phyloP scores from a whole-genome alignment of 2,113 vertebrate species.

The Odontophorus gujanensis region DNA sequence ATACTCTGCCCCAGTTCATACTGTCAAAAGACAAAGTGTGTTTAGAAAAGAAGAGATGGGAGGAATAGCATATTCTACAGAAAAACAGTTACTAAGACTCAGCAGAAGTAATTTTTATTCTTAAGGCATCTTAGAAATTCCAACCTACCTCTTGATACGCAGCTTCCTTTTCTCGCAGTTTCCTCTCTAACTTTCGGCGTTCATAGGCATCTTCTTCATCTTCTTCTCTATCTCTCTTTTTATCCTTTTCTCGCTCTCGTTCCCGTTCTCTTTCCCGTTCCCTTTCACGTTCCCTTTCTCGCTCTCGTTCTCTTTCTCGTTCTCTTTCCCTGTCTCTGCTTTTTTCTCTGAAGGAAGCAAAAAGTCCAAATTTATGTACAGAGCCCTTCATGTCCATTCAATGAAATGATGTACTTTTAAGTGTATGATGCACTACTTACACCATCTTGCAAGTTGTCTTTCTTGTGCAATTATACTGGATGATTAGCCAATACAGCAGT shows the following conservation, averaged over 20 bases:
- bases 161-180: slow-evolving; percentile 95
- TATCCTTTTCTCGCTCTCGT: slow-evolving; percentile 90
- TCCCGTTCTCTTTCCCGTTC: slow-evolving; percentile 88
- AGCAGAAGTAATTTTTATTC: neutral
- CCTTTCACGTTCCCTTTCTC: slow-evolving; percentile 81
- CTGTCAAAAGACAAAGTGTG: neutral
- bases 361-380: neutral
- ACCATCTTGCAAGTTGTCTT: neutral
- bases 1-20: neutral
- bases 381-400: neutral
- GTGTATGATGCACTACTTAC: neutral
- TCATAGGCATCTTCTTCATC: slow-evolving; percentile 97
- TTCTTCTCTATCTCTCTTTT: slow-evolving; percentile 93
- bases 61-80: neutral
- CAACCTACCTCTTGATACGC: slow-evolving; percentile 94
- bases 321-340: slow-evolving; percentile 85
- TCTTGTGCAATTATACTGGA: neutral
- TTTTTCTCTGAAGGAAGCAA: slow-evolving; percentile 78
- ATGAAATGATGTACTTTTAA: neutral
- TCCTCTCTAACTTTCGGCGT: slow-evolving; percentile 93
- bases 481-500: neutral
- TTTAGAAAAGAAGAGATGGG: neutral
- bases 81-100: neutral
- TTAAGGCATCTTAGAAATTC: neutral
- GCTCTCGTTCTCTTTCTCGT: slow-evolving; percentile 84